Base-by-base conservation (phyloP, 1,140 invertebrate genomes). In the Nylanderia fulva region DNA sequence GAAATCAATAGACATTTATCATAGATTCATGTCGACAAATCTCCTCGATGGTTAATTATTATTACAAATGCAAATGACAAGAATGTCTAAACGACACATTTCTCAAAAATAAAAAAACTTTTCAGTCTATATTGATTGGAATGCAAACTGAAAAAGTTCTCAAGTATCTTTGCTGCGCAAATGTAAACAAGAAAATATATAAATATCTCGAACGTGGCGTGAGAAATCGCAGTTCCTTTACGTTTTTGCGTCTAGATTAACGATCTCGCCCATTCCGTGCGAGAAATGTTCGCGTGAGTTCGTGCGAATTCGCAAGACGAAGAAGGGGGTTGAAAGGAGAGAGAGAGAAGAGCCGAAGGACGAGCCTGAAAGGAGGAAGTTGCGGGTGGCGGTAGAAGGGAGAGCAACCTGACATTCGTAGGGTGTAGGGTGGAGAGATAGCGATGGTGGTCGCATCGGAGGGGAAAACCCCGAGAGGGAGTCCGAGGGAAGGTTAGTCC, bases 381-480 rank as follows among this genome's bases (percentile, higher is more conserved):
- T n/a, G 21, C 61, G 64, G 48, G 68, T 64, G 76, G 33, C 56
- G 69, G 60, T 85, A 69, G 63, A 77, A 21, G 88, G 58, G 69
- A 71, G 72, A 82, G 83, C 87, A 91, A 87, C 71, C 80, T 61
- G 86, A 79, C 27, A 79, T 33, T 85, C 63, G 69, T 56, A 69
- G 85, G 85, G 86, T 90, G 87, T n/a, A n/a, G n/a, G n/a, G n/a
- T n/a, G n/a, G n/a, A n/a, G 80, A 85, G 80, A 63, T 74, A 82
- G 39, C 56, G 85, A 89, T 77, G 82, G 85, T 75, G 56, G 85
- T 45, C 54, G 88, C 66, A 54, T 69, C 74, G 86, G 80, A 90
- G 87, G 74, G 87, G 82, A 88, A 90, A 85, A n/a, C n/a, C 86
- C 61, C 42, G 82, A 86, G 72, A 63, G 82, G 77, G 84, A 80